These are phyloP conservation scores for Belonocnema kinseyi DNA, from an alignment of 1,140 invertebrate species.

Conservation along the genomic window DNA sequence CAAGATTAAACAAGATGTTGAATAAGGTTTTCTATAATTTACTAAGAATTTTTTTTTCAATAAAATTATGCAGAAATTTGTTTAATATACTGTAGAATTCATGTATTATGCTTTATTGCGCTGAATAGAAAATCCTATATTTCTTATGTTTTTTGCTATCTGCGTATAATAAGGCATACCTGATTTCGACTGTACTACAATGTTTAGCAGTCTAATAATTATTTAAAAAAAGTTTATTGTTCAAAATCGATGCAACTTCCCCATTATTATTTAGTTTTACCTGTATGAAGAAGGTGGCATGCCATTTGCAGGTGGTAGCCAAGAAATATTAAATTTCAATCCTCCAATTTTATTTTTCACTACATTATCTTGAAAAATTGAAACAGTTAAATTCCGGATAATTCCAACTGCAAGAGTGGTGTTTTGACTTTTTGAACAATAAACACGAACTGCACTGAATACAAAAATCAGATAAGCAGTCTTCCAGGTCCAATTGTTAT, in stretches of 20 bases:
- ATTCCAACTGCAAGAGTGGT: background rate
- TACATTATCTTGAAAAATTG: background rate
- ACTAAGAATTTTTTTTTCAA: too few species aligned
- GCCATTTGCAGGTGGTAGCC: slow-evolving; percentile 46
- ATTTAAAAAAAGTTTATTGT: background rate
- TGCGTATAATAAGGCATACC: too few species aligned
- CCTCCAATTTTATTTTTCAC: background rate
- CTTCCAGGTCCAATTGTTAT: background rate
- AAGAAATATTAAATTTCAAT: slow-evolving; percentile 58
- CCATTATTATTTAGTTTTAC: slow-evolving; percentile 32
- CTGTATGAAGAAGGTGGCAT: slow-evolving; percentile 54
- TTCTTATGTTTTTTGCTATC: too few species aligned
- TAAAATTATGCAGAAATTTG: too few species aligned
- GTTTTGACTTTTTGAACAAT: background rate
- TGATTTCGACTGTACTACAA: too few species aligned
- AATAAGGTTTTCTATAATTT: too few species aligned
- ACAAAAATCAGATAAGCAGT: background rate
- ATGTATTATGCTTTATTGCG: too few species aligned
- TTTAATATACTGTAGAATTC: too few species aligned
- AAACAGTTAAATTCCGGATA: background rate
- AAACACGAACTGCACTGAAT: background rate
- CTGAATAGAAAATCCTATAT: too few species aligned
- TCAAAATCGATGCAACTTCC: too few species aligned
- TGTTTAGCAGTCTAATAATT: background rate
- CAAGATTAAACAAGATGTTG: too few species aligned